Base-by-base conservation (phyloP, 1,140 invertebrate species). In the Plectrocnemia conspersa region DNA sequence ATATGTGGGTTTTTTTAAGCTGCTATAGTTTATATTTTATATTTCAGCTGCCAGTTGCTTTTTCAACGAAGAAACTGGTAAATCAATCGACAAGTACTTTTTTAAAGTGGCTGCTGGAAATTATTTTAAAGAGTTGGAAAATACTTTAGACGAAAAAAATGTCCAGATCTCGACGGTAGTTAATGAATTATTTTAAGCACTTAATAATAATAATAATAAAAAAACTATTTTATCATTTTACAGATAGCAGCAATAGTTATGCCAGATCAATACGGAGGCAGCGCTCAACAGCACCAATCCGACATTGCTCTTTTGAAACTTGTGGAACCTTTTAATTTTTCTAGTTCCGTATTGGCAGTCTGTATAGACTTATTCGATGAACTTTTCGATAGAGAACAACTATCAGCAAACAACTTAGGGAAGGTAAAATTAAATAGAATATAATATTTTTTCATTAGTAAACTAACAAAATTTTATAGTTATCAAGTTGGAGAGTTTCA, bases 101-200 rank as follows among this genome's bases (percentile, higher is more conserved):
- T 47, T 10, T 18, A 33, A 16, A 7, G 44, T 55, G 2, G 44
- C 53, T 11, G 44, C 44, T 2, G 53, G 53, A 11, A 55, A 55
- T 24, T 47, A 18, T 19, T 55, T 38, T 13, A 55, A 25, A 2
- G 21, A 15, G 1, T 55, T 35, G 44, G 16, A 55, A 4, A 22
- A 40, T 24, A 0, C 11, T 2, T n/a, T 7, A 3, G 27, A 48
- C 2, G 25, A 35, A 18, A 16, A 18, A 1, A 1, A 10, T 11
- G 33, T 24, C 6, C 45, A 55, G 13, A 47, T 16, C 6, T 36
- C 32, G n/a, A n/a, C n/a, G n/a, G n/a, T n/a, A n/a, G n/a, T n/a
- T 29, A 23, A 40, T 11, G 44, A 40, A 7, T 18, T 16, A 1
- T 7, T 15, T 6, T 13, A 32, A 6, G 13, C 16, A 38, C 35